Percentiles rank a stretch among this genome's conserved stretches.
Conservation (phyloP, 2,888 invertebrate genomes). For the Dryadula phaetusa region DNA sequence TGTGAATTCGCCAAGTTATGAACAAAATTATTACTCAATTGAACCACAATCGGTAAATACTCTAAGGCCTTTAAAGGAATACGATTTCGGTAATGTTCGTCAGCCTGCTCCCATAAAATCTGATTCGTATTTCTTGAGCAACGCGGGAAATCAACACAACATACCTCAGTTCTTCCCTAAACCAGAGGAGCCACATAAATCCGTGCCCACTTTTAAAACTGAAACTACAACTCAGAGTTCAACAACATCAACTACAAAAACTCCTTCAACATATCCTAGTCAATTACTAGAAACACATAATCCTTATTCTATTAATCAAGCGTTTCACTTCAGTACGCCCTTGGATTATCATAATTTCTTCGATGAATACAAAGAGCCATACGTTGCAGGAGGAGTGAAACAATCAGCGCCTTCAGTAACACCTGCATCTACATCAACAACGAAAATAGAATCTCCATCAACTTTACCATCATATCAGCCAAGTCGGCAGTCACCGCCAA, state of each 20-base stretch:
- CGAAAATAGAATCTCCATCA: slow-evolving; percentile 53
- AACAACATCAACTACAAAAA: slow-evolving; percentile 62
- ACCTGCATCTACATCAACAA: slow-evolving; percentile 48
- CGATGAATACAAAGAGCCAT: slow-evolving; percentile 70
- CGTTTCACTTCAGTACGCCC: slow-evolving; percentile 78
- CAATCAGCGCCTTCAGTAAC: slow-evolving; percentile 33
- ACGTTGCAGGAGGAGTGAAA: slow-evolving; percentile 55
- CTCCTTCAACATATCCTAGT: slow-evolving; percentile 69
- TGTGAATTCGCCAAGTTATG: slow-evolving; percentile 57
- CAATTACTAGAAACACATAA: slow-evolving; percentile 77
- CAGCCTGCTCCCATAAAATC: slow-evolving; percentile 55
- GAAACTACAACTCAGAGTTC: slow-evolving; percentile 60
- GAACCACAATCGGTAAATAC: slow-evolving; percentile 74
- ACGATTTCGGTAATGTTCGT: slow-evolving; percentile 49
- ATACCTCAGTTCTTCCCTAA: slow-evolving; percentile 58
- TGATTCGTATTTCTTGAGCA: slow-evolving; percentile 65
- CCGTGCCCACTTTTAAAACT: slow-evolving; percentile 58
- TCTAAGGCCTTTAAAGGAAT: slow-evolving; percentile 59
- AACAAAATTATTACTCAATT: slow-evolving; percentile 72
- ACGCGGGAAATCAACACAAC: slow-evolving; percentile 61
- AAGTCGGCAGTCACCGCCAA: slow-evolving; percentile 61
- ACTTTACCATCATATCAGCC: slow-evolving; percentile 59
- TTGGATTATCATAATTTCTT: slow-evolving; percentile 74
- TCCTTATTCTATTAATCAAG: slow-evolving; percentile 80
- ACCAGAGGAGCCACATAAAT: slow-evolving; percentile 51